A percentile compares a stretch with the other conserved stretches of the same genome.
phyloP scores from a whole-genome alignment of 23 tunicate species.

The Styela clava region DNA sequence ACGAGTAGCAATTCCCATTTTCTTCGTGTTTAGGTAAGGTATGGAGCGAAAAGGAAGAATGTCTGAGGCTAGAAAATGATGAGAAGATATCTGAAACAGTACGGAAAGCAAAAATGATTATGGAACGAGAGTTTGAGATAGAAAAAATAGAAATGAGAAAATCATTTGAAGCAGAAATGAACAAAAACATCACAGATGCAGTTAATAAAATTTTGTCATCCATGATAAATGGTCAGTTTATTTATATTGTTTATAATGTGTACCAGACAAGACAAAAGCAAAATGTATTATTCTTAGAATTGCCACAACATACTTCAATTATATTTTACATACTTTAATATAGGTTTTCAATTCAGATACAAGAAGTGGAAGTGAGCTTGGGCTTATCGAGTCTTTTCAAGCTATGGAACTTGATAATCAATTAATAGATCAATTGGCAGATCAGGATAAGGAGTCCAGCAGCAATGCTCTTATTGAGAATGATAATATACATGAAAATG shows the following conservation, averaged over 20 bases:
- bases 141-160: neutral
- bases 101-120: neutral
- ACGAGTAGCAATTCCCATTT: too few species aligned
- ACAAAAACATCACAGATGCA: neutral
- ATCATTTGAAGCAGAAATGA: neutral
- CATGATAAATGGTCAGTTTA: neutral
- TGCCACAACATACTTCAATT: too few species aligned
- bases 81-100: neutral
- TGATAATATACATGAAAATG: too few species aligned
- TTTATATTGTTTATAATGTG: too few species aligned
- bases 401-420: neutral
- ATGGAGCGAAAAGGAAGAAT: slow-evolving; percentile 15
- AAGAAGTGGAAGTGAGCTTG: neutral
- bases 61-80: neutral
- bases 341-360: neutral
- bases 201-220: neutral
- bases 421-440: neutral
- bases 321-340: too few species aligned
- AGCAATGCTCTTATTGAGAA: too few species aligned
- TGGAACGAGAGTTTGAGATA: slow-evolving; percentile 22
- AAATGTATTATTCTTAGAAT: too few species aligned
- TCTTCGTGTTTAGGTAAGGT: slow-evolving; percentile 22
- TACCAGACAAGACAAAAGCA: too few species aligned
- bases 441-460: too few species aligned
- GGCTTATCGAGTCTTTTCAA: neutral